Evolutionary conservation across 2,888 invertebrate genomes (phyloP).

Genomic region (Ectemnius continuus): DNA sequence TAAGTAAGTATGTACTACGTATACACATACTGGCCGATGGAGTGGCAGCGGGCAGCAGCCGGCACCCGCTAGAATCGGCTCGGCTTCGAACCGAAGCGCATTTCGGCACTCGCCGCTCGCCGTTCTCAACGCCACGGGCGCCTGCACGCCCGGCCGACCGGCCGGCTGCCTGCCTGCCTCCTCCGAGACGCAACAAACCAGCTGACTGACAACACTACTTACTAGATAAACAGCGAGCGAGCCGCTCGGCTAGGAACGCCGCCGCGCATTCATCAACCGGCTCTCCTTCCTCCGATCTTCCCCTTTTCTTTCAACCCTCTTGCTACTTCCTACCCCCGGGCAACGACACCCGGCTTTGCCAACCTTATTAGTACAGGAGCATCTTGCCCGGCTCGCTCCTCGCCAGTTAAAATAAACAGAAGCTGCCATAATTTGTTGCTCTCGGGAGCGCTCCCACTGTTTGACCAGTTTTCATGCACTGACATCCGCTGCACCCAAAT

Average conservation of each 20-base stretch:
- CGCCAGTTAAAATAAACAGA: too few species aligned
- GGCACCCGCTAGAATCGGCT: not conserved
- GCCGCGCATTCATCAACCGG: slow-evolving; percentile 64
- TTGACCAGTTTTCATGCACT: not conserved
- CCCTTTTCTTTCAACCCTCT: slow-evolving; percentile 22
- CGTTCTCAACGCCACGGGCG: slow-evolving; percentile 44
- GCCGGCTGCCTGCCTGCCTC: slow-evolving; percentile 45
- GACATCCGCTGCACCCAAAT: slow-evolving; percentile 15
- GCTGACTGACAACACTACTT: slow-evolving; percentile 72
- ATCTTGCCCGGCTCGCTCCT: too few species aligned
- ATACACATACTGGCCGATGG: not conserved
- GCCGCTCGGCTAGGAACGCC: slow-evolving; percentile 66
- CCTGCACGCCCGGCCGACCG: too few species aligned
- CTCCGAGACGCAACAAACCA: slow-evolving; percentile 63
- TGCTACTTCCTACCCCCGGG: slow-evolving; percentile 12
- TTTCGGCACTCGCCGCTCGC: too few species aligned
- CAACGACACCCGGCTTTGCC: too few species aligned
- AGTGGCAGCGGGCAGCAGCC: slow-evolving; percentile 19
- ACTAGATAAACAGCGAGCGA: slow-evolving; percentile 68
- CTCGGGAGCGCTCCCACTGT: too few species aligned
- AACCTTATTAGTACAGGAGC: too few species aligned
- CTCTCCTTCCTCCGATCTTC: slow-evolving; percentile 24
- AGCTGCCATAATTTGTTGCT: too few species aligned
- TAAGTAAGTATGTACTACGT: too few species aligned
- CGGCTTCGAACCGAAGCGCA: too few species aligned